A percentile compares a stretch with the other conserved stretches of the same genome.
phyloP scores from a whole-genome alignment of 2,797 vertebrate genomes.

The Eulemur albifrons region DNA sequence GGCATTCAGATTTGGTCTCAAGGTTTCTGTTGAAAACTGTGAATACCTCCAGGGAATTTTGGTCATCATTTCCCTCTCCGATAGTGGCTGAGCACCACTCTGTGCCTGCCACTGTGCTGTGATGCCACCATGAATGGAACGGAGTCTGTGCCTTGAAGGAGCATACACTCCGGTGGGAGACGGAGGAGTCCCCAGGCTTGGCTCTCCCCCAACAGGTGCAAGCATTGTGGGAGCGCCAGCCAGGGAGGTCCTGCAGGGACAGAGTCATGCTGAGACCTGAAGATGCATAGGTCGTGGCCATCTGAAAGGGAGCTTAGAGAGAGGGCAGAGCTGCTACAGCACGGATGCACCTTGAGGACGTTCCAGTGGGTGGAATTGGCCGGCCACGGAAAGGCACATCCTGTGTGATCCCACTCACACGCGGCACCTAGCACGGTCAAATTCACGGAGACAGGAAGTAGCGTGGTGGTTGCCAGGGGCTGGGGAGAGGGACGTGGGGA shows the following conservation, averaged over 20 bases:
- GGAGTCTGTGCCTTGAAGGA: not conserved
- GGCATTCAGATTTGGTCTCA: not conserved
- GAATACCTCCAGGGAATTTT: not conserved
- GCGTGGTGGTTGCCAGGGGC: not conserved
- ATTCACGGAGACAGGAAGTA: not conserved
- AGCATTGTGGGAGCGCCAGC: not conserved
- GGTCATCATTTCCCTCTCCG: not conserved
- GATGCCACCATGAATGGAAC: no score
- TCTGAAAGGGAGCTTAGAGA: not conserved
- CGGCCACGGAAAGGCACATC: not conserved
- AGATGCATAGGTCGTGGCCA: not conserved
- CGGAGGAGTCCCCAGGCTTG: no score
- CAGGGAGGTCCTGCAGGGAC: not conserved
- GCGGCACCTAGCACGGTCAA: not conserved
- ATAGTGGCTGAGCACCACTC: not conserved
- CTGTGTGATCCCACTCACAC: no score
- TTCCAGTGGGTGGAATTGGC: not conserved
- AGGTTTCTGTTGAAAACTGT: not conserved
- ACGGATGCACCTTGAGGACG: not conserved
- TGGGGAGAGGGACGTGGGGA: not conserved
- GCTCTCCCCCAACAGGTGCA: not conserved
- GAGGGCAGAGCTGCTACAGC: not conserved
- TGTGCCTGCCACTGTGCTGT: rapidly evolving
- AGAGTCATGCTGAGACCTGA: not conserved
- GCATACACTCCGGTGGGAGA: rapidly evolving